A percentile compares a stretch with the other conserved stretches of the same genome.
These are phyloP conservation scores for Ferrisia virgata DNA, from an alignment of 2,888 invertebrate genomes.

Conservation along the genomic window DNA sequence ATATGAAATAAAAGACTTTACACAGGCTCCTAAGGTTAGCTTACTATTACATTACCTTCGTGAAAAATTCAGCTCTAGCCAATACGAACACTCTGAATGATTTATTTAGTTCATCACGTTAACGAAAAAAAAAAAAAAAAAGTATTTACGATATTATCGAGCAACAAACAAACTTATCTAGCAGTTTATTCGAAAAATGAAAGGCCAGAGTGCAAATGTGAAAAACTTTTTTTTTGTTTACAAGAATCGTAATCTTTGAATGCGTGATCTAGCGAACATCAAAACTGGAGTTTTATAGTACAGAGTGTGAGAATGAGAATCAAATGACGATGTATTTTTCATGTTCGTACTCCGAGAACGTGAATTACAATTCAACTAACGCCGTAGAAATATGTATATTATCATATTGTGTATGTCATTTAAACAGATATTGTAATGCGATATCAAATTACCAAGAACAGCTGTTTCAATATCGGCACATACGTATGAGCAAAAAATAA, in stretches of 20 bases:
- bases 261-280: not conserved
- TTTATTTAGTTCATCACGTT: not conserved
- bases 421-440: not conserved
- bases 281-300: not conserved
- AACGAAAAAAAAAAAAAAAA: too few species aligned
- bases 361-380: not conserved
- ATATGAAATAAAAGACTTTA: too few species aligned
- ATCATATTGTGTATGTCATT: slow-evolving; percentile 3
- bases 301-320: not conserved
- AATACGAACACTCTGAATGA: not conserved
- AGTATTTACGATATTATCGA: not conserved
- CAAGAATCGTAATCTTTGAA: not conserved
- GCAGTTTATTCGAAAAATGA: not conserved
- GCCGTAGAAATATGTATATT: not conserved
- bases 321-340: not conserved
- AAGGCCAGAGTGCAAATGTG: not conserved
- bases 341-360: not conserved
- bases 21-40: too few species aligned
- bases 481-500: not conserved
- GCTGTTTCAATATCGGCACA: slow-evolving; percentile 7
- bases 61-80: not conserved
- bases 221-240: not conserved
- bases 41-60: too few species aligned
- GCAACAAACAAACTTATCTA: not conserved
- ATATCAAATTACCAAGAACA: slow-evolving; percentile 17